Conservation (phyloP, 2,797 vertebrate species). For the Telmatherina bonti region DNA sequence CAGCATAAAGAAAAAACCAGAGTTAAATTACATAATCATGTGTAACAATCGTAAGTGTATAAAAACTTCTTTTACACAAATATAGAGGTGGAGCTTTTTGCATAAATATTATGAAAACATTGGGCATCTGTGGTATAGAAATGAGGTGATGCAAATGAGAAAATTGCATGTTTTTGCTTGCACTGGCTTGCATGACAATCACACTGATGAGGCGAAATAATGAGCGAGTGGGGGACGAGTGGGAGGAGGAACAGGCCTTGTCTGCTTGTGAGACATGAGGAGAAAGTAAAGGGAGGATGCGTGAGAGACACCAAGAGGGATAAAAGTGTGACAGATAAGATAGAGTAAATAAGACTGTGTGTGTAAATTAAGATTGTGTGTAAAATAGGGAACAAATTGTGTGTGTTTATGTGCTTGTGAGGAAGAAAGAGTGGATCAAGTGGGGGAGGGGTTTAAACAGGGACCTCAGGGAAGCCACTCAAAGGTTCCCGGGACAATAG, state of each 20-base stretch:
- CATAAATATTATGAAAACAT: conserved; percentile 39
- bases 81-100: conserved; percentile 9
- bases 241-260: conserved; percentile 12
- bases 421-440: conserved; percentile 43
- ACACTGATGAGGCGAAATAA: conserved; percentile 79
- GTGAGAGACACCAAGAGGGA: conserved; percentile 33
- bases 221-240: conserved; percentile 51
- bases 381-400: conserved; percentile 48
- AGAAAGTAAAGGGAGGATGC: conserved; percentile 47
- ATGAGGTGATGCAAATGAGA: conserved; percentile 64
- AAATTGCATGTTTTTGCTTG: conserved; percentile 66
- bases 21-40: conserved; percentile 62
- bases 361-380: conserved; percentile 38
- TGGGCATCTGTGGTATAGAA: conserved; percentile 7
- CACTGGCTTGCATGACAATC: conserved; percentile 76
- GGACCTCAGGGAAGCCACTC: conserved; percentile 84
- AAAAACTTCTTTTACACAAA: conserved; percentile 12
- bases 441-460: conserved; percentile 73
- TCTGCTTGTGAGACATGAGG: conserved; percentile 55
- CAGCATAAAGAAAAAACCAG: conserved; percentile 54
- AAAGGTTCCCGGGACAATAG: conserved; percentile 88
- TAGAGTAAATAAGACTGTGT: conserved; percentile 31
- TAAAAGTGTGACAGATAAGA: conserved; percentile 41
- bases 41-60: conserved; percentile 37
- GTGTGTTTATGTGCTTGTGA: conserved; percentile 36